Percentiles rank a stretch among this genome's conserved stretches.
These are phyloP conservation scores for Salvelinus alpinus DNA, from an alignment of 2,113 vertebrate species.

Conservation along the genomic window DNA sequence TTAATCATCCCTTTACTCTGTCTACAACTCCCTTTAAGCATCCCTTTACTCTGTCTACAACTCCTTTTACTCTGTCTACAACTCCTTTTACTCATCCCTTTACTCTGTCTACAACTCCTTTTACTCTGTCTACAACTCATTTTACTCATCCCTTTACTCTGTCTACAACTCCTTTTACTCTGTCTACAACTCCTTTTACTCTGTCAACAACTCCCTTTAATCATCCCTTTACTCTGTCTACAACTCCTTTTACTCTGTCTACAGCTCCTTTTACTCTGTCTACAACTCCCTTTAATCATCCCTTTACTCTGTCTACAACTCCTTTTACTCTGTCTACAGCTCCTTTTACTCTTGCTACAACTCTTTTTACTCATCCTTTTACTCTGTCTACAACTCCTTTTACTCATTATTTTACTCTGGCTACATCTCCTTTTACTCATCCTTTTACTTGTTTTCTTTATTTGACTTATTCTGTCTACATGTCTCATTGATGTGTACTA, in stretches of 20 bases:
- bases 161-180: too few species aligned
- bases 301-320: too few species aligned
- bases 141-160: too few species aligned
- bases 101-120: too few species aligned
- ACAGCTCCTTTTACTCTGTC: slow-evolving; percentile 4
- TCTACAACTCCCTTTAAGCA: neutral
- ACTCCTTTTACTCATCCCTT: neutral
- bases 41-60: too few species aligned
- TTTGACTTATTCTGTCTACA: neutral
- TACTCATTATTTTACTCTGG: slow-evolving; percentile 27
- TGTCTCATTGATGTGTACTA: neutral
- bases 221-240: neutral
- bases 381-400: too few species aligned
- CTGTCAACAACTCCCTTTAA: neutral
- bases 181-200: too few species aligned
- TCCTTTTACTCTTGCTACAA: slow-evolving; percentile 31
- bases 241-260: too few species aligned
- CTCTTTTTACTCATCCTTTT: slow-evolving; percentile 14
- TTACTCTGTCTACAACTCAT: too few species aligned
- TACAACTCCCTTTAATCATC: neutral
- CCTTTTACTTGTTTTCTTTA: slow-evolving; percentile 21
- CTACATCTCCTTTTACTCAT: slow-evolving; percentile 33
- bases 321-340: too few species aligned
- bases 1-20: slow-evolving; percentile 5
- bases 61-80: too few species aligned